These are phyloP conservation scores for Chlorodrepanis virens DNA, from an alignment of 2,113 vertebrate genomes.

Conservation along the genomic window DNA sequence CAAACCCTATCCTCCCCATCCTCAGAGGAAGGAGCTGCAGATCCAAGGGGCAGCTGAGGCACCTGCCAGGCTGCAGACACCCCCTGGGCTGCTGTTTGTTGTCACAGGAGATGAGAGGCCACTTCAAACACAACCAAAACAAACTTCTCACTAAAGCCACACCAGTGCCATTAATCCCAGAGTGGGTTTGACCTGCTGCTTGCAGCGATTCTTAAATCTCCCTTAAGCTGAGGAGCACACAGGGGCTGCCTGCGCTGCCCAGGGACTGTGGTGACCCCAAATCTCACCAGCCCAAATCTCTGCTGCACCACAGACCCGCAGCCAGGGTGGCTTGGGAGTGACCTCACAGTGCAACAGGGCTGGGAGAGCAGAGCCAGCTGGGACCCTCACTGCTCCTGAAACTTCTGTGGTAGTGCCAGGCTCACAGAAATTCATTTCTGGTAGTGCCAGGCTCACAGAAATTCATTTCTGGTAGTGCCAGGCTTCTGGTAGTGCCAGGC, in stretches of 20 bases:
- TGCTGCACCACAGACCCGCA: neutral
- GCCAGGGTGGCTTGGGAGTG: neutral
- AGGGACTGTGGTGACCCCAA: neutral
- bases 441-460: no score
- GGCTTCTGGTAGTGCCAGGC: no score
- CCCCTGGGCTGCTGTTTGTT: neutral
- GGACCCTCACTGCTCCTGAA: neutral
- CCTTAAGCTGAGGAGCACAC: neutral
- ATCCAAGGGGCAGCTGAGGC: neutral
- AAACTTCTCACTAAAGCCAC: neutral
- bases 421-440: no score
- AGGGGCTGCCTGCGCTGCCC: neutral
- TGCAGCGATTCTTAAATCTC: neutral
- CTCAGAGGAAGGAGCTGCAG: neutral
- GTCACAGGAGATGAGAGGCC: neutral
- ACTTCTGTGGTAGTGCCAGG: neutral
- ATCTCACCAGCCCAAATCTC: neutral
- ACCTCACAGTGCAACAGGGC: accelerated
- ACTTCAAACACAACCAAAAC: slow-evolving; percentile 21
- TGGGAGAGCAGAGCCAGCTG: neutral
- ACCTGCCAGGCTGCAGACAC: neutral
- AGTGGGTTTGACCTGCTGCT: neutral
- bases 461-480: no score
- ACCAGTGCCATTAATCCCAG: neutral
- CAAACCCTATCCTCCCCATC: neutral